Conservation (phyloP, 2,888 invertebrate genomes). For the Pomacea canaliculata region DNA sequence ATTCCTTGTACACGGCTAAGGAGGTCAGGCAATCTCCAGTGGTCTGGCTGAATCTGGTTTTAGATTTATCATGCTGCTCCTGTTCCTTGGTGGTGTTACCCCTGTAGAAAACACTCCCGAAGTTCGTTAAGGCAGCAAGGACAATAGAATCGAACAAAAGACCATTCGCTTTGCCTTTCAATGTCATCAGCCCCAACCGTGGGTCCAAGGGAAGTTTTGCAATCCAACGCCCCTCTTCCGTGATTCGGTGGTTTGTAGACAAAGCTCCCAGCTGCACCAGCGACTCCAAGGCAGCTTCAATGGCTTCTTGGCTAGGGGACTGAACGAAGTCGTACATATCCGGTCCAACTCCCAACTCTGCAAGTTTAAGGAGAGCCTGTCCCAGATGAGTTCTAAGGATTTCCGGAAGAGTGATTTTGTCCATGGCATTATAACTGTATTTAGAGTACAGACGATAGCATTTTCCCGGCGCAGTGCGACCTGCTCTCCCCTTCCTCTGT, state of each 20-base stretch:
- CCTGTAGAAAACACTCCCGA: conserved; percentile 63
- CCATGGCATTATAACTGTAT: conserved; percentile 60
- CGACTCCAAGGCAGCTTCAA: conserved; percentile 50
- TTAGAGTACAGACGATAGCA: conserved; percentile 67
- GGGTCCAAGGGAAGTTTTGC: conserved; percentile 64
- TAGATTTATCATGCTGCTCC: conserved; percentile 49
- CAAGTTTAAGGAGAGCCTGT: conserved; percentile 61
- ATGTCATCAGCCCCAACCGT: conserved; percentile 51
- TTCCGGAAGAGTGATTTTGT: conserved; percentile 60
- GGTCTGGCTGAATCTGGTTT: conserved; percentile 54
- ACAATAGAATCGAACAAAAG: conserved; percentile 55
- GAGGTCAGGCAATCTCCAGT: conserved; percentile 61
- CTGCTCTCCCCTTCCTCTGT: conserved; percentile 70
- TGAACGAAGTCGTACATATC: conserved; percentile 66
- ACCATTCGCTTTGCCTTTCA: conserved; percentile 45
- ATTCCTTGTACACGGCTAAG: conserved; percentile 55
- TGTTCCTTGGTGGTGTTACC: conserved; percentile 52
- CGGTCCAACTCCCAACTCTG: conserved; percentile 61
- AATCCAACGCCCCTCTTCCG: conserved; percentile 61
- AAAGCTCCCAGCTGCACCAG: conserved; percentile 60
- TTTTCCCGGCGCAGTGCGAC: conserved; percentile 65
- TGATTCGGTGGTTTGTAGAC: conserved; percentile 43
- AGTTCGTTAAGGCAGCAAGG: conserved; percentile 55
- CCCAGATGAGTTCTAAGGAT: conserved; percentile 62
- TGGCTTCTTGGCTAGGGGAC: conserved; percentile 51